Percentiles rank a stretch among this genome's conserved stretches.
Conservation (phyloP, 2,113 vertebrate species). For the Salminus brasiliensis region DNA sequence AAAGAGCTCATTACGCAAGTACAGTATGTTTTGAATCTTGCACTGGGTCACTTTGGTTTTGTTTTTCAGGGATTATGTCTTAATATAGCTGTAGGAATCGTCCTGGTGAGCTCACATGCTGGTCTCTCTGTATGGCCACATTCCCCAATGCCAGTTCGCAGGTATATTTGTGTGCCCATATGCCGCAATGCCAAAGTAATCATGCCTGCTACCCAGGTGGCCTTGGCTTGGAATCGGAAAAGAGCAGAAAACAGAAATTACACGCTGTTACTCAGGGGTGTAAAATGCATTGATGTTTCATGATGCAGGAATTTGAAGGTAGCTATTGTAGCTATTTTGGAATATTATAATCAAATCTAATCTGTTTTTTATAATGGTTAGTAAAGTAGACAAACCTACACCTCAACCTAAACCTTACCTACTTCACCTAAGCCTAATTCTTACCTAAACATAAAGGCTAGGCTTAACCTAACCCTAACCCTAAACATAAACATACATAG, state of each 20-base stretch:
- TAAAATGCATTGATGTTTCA: not conserved
- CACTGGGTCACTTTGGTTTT: not conserved
- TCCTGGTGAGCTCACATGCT: slow-evolving; percentile 19
- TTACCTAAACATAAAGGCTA: too few relatives aligned
- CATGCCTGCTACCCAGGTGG: not conserved
- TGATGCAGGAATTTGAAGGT: too few relatives aligned
- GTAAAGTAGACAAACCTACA: too few relatives aligned
- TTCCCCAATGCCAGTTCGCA: slow-evolving; percentile 1
- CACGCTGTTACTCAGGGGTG: not conserved
- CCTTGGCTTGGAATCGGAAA: not conserved
- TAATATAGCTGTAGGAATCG: slow-evolving; percentile 33
- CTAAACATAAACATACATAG: too few relatives aligned
- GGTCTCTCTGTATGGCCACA: not conserved
- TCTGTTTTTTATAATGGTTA: too few relatives aligned
- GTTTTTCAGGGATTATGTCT: slow-evolving; percentile 26
- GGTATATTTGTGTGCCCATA: slow-evolving; percentile 11
- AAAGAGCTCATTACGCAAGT: not conserved
- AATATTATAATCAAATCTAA: too few relatives aligned
- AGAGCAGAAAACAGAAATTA: not conserved
- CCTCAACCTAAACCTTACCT: too few relatives aligned
- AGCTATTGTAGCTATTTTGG: too few relatives aligned
- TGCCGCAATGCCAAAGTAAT: slow-evolving; percentile 8
- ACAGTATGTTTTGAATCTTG: not conserved
- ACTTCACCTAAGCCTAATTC: too few relatives aligned
- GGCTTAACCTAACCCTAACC: too few relatives aligned